Conservation (phyloP, 2,113 vertebrate genomes). For the Canis aureus region DNA sequence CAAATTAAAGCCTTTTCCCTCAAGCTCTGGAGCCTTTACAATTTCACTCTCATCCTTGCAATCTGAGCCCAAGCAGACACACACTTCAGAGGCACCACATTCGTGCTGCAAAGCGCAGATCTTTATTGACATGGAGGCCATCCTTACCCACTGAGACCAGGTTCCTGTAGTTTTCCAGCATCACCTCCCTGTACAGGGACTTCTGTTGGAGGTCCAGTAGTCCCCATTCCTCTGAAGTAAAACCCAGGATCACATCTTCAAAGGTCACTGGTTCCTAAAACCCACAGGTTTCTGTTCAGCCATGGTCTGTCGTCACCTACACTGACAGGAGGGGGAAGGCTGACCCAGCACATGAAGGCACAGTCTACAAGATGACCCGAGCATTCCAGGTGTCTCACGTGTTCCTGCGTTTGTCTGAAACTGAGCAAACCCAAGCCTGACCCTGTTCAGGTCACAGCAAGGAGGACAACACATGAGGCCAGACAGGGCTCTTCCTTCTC, state of each 20-base stretch:
- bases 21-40: background rate
- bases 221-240: conserved; percentile 75
- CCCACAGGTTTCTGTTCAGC: conserved; percentile 69
- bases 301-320: background rate
- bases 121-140: background rate
- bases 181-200: conserved; percentile 75
- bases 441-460: background rate
- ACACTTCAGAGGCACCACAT: background rate
- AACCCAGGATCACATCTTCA: conserved; percentile 77
- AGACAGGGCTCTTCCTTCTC: background rate
- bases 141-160: conserved; percentile 80
- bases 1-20: background rate
- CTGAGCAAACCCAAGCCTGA: background rate
- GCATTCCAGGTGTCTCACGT: background rate
- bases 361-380: background rate
- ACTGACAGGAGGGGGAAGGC: background rate
- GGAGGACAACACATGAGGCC: background rate
- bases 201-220: conserved; percentile 71
- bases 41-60: background rate
- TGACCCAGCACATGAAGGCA: background rate
- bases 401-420: background rate
- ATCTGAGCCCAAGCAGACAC: conserved; percentile 54
- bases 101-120: background rate
- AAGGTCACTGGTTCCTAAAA: conserved; percentile 80
- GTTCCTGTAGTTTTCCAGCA: conserved; percentile 82